A percentile compares a stretch with the other conserved stretches of the same genome.
phyloP scores from a whole-genome alignment of 2,797 vertebrate genomes.

The Hydrolagus colliei region DNA sequence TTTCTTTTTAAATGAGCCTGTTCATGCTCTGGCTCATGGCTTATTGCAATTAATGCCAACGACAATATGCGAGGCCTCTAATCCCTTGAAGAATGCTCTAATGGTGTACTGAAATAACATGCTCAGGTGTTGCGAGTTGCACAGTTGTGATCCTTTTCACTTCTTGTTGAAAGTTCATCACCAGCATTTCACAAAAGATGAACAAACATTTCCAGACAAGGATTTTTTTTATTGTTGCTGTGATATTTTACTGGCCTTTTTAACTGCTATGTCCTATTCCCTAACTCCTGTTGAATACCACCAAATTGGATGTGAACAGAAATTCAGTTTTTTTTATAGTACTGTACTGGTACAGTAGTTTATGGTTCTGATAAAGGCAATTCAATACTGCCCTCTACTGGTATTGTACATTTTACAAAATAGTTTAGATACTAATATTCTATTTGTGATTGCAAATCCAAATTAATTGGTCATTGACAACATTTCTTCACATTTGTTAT shows the following conservation, averaged over 20 bases:
- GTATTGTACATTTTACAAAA: background rate
- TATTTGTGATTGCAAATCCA: too few relatives aligned
- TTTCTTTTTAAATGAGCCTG: background rate
- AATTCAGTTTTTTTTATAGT: background rate
- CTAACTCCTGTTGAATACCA: too few relatives aligned
- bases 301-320: too few relatives aligned
- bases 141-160: background rate
- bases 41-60: background rate
- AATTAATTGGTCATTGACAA: too few relatives aligned
- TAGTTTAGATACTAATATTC: background rate
- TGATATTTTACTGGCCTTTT: too few relatives aligned
- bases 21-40: background rate
- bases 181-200: background rate
- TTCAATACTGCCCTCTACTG: background rate
- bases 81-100: background rate
- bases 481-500: too few relatives aligned
- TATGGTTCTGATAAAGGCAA: background rate
- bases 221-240: too few relatives aligned
- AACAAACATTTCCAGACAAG: too few relatives aligned
- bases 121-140: background rate
- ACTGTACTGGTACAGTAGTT: background rate
- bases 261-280: too few relatives aligned
- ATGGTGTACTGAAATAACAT: background rate
- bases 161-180: background rate
- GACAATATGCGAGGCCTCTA: background rate